Evolutionary conservation across 2,888 invertebrate species (phyloP), one percentile per base, ranked within the genome.

Genomic region (Drosophila barbarae): DNA sequence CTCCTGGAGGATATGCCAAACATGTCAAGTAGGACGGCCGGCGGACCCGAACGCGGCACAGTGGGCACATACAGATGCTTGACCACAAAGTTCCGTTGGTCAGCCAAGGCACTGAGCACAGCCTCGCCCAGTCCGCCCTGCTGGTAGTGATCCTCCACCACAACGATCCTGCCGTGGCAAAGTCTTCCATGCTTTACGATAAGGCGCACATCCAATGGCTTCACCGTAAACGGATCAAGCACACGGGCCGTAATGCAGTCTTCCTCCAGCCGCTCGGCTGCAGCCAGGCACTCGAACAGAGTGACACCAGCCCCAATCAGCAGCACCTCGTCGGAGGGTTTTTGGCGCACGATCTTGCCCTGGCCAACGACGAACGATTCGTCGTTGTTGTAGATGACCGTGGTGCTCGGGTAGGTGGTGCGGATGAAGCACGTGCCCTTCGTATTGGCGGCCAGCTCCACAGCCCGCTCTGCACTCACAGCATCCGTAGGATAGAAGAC

Each of bases 81-180:
- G 55, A 97, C 93, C 3, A 93, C 85, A 52, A 95, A 91, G 86
- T 94, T 92, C 2, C 93, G 92, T 78, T 94, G 92, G 76, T 92
- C 90, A 2, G 95, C 93, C 61, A 98, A 91, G 5, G 95, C 96
- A 0, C 95, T 93, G 13, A 94, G 88, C 9, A 99, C 98, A 12
- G 99, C 98, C 88, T 99, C 99, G 65, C 99, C 99, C 56, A 99
- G 87, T 47, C 99, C 99, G 71, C 99, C 96, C 93, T 89, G 88
- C 58, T 95, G 93, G 89, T 99, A 99, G 90, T 99, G 99, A 89
- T 99, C 99, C 90, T 99, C 99, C 0, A 98, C 97, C 34, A 97
- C 97, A 49, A 99, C 88, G 57, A 99, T 92, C 12, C 93, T 91
- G 1, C 97, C 97, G 6, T 94, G 94, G 58, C 92, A 94, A 55